These are phyloP conservation scores for Pelobates cultripes DNA, from an alignment of 2,797 vertebrate genomes.

Conservation along the genomic window DNA sequence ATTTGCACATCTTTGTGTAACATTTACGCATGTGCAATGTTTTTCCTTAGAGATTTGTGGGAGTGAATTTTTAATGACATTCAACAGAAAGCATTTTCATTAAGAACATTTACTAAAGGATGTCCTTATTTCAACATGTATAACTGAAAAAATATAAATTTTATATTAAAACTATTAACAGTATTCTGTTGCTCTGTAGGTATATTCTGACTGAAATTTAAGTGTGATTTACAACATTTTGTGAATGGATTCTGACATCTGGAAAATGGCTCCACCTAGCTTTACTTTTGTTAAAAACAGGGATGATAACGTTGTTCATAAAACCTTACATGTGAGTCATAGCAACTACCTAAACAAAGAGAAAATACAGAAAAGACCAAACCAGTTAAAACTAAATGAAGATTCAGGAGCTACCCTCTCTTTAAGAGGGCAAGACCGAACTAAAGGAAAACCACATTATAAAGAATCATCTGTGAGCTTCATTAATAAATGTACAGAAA, in stretches of 20 bases:
- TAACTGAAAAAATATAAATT: not conserved
- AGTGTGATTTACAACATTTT: not conserved
- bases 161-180: not conserved
- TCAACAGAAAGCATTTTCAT: no score
- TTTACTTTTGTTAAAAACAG: slow-evolving; percentile 25
- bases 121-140: not conserved
- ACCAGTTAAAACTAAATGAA: not conserved
- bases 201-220: not conserved
- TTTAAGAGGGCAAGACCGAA: not conserved
- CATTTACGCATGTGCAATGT: not conserved
- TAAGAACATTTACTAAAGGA: no score
- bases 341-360: slow-evolving; percentile 6
- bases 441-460: not conserved
- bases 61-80: not conserved
- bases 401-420: not conserved
- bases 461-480: not conserved
- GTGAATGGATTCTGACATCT: slow-evolving; percentile 39
- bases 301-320: slow-evolving; percentile 5
- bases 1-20: not conserved
- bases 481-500: slow-evolving; percentile 14
- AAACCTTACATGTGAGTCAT: slow-evolving; percentile 14
- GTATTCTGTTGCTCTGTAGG: slow-evolving; percentile 23
- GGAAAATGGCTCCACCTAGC: slow-evolving; percentile 30
- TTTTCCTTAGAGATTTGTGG: not conserved
- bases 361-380: slow-evolving; percentile 11